A percentile compares a stretch with the other conserved stretches of the same genome.
phyloP scores from a whole-genome alignment of 2,888 invertebrate species.

The Metellina segmentata region DNA sequence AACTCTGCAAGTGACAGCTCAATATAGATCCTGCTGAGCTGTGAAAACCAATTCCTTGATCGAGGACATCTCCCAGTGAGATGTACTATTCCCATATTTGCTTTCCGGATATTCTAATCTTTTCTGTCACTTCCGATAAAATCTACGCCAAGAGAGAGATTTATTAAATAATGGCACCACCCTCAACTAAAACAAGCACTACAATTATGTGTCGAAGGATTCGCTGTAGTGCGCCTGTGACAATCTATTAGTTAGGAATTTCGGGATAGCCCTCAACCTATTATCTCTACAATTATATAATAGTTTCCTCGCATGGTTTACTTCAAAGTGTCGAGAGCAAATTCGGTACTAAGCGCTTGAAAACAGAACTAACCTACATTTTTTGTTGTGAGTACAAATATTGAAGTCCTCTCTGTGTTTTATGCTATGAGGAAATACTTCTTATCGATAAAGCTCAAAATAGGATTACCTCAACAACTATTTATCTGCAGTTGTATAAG shows the following conservation, averaged over 20 bases:
- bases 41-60: slow-evolving; percentile 5
- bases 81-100: background rate
- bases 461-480: too few relatives aligned
- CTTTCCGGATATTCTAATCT: slow-evolving; percentile 15
- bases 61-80: background rate
- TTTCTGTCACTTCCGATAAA: slow-evolving; percentile 1
- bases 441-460: too few relatives aligned
- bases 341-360: too few relatives aligned
- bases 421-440: too few relatives aligned
- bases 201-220: background rate
- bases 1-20: slow-evolving; percentile 39
- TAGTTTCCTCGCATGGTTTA: too few relatives aligned
- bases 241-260: background rate
- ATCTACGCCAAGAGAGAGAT: background rate
- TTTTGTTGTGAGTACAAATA: too few relatives aligned
- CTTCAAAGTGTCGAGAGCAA: too few relatives aligned
- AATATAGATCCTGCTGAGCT: slow-evolving; percentile 23
- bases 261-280: too few relatives aligned
- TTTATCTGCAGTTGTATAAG: too few relatives aligned
- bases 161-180: background rate
- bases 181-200: background rate
- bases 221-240: background rate
- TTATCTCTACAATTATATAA: too few relatives aligned
- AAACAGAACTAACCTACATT: too few relatives aligned
- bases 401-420: too few relatives aligned